These are phyloP conservation scores for Chirona hameri DNA, from an alignment of 2,888 invertebrate genomes.

Conservation along the genomic window DNA sequence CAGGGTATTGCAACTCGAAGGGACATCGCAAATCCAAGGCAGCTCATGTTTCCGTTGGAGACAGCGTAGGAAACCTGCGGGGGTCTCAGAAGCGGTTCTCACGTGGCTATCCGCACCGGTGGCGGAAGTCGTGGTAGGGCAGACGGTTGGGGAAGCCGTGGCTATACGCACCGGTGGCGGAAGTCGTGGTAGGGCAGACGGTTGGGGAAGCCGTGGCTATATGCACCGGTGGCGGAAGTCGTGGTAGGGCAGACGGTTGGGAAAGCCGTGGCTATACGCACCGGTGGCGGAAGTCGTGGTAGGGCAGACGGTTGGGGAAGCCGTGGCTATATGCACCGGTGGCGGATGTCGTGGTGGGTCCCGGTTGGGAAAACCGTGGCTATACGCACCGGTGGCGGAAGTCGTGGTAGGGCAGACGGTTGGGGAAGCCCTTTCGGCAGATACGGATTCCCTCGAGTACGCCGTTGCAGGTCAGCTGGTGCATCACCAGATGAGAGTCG, in stretches of 20 bases:
- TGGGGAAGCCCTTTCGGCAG: constrained; percentile 57
- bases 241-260: constrained; percentile 56
- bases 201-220: constrained; percentile 54
- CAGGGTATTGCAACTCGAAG: too few species aligned
- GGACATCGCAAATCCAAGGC: too few species aligned
- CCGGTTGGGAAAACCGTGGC: constrained; percentile 53
- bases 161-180: constrained; percentile 52
- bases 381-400: constrained; percentile 54
- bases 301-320: constrained; percentile 57
- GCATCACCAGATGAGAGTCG: constrained; percentile 55
- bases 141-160: constrained; percentile 57
- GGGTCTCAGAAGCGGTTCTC: too few species aligned
- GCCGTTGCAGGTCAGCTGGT: constrained; percentile 58
- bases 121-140: constrained; percentile 57
- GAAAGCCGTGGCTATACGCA: constrained; percentile 51
- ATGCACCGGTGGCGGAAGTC: constrained; percentile 56
- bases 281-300: constrained; percentile 58
- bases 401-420: constrained; percentile 56
- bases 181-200: constrained; percentile 57
- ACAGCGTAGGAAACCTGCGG: too few species aligned
- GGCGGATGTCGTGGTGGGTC: constrained; percentile 57
- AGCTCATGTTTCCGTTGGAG: too few species aligned
- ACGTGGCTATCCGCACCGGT: constrained; percentile 53
- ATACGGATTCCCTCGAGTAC: constrained; percentile 56
- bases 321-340: constrained; percentile 51